phyloP scores from a whole-genome alignment of 2,113 vertebrate genomes.

The Podocnemis expansa region DNA sequence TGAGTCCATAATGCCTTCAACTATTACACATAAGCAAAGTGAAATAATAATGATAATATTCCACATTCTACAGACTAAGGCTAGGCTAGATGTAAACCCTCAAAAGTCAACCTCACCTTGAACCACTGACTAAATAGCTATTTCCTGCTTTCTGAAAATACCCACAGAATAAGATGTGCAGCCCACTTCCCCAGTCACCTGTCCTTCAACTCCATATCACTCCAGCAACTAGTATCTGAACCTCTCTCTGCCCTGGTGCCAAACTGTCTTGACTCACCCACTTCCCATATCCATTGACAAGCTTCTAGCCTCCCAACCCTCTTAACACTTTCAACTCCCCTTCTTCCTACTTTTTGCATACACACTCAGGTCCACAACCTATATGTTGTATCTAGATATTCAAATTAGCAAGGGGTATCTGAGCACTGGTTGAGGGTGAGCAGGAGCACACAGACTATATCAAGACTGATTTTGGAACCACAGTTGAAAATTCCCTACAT shows the following conservation, averaged over 20 bases:
- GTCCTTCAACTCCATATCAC: accelerated
- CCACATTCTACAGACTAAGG: not conserved
- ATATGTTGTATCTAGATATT: not conserved
- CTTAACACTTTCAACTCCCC: not conserved
- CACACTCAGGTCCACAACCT: not conserved
- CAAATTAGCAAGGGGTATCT: not conserved
- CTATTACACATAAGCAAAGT: not conserved
- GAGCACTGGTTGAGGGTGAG: not conserved
- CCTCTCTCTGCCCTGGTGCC: not conserved
- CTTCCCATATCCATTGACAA: not conserved
- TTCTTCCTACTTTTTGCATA: not conserved
- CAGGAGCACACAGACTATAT: not conserved
- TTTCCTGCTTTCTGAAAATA: not conserved
- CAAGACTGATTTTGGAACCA: not conserved
- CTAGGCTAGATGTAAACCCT: not conserved
- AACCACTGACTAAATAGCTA: not conserved
- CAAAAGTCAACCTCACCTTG: not conserved
- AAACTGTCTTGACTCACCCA: not conserved
- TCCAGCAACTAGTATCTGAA: not conserved
- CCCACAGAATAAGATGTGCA: not conserved
- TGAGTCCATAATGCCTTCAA: not conserved
- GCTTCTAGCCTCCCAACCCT: not conserved
- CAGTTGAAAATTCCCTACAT: not conserved
- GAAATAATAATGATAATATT: not conserved
- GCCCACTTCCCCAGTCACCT: not conserved